A percentile compares a stretch with the other conserved stretches of the same genome.
phyloP scores from a whole-genome alignment of 2,888 invertebrate species.

The Acrobasis suavella region DNA sequence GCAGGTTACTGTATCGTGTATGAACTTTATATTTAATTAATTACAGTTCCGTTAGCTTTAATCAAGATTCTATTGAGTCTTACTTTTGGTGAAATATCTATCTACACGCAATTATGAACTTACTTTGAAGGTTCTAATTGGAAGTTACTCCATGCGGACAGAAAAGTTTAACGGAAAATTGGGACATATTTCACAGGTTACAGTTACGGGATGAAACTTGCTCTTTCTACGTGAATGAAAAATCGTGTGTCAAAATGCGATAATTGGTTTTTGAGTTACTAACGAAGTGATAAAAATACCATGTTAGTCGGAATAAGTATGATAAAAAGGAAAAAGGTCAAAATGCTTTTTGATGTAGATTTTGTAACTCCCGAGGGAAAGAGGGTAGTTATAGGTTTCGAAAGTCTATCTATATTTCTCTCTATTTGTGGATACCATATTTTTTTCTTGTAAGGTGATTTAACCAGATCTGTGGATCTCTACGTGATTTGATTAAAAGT shows the following conservation, averaged over 20 bases:
- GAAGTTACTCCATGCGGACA: conserved; percentile 25
- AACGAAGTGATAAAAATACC: not conserved
- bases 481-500: too few species aligned
- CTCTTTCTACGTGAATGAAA: not conserved
- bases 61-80: conserved; percentile 22
- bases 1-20: conserved; percentile 2
- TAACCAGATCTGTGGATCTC: too few species aligned
- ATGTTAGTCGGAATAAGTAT: not conserved
- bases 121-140: conserved; percentile 24
- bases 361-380: too few species aligned
- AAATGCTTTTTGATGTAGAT: too few species aligned
- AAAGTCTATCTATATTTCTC: too few species aligned
- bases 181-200: conserved; percentile 17
- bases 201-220: not conserved
- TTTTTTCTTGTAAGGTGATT: too few species aligned
- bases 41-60: conserved; percentile 14
- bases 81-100: conserved; percentile 22
- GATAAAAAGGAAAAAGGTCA: not conserved
- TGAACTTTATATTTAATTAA: conserved; percentile 21
- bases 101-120: conserved; percentile 17
- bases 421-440: too few species aligned
- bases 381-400: too few species aligned
- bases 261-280: not conserved
- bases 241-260: not conserved
- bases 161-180: conserved; percentile 24